phyloP scores from a whole-genome alignment of 2,888 invertebrate species.

The Acrocyrtus sp. region DNA sequence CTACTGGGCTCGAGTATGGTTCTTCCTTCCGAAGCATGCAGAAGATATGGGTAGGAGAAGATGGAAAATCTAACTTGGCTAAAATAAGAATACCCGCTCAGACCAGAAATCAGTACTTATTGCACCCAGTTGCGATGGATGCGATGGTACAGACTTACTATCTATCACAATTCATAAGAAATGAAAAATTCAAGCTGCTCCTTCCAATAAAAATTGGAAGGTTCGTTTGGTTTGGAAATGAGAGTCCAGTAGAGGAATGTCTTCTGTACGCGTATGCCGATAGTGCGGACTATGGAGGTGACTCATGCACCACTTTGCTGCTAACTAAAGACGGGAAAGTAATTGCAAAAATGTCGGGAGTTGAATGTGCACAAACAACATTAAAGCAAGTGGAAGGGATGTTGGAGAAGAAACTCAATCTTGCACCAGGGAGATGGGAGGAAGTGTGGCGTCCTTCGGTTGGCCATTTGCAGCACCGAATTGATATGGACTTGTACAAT shows the following conservation, averaged over 20 bases:
- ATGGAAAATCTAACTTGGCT: neutral
- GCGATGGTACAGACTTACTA: conserved; percentile 29
- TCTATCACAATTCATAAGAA: too few relatives aligned
- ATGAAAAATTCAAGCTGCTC: too few relatives aligned
- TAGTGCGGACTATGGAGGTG: neutral
- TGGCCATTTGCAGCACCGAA: conserved; percentile 8
- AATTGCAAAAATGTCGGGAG: conserved; percentile 11
- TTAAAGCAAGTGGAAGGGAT: conserved; percentile 14
- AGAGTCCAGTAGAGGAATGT: too few relatives aligned
- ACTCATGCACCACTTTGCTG: neutral
- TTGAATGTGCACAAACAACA: conserved; percentile 27
- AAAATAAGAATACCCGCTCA: neutral
- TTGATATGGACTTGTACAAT: too few relatives aligned
- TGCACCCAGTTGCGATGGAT: conserved; percentile 37
- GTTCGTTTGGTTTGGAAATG: too few relatives aligned
- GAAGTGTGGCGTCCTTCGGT: conserved; percentile 23
- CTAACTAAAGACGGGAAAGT: neutral
- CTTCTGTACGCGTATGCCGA: too few relatives aligned
- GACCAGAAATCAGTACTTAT: conserved; percentile 11
- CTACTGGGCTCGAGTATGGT: conserved; percentile 26
- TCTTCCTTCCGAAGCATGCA: conserved; percentile 1
- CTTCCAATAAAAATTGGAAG: too few relatives aligned
- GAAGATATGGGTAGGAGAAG: conserved; percentile 17
- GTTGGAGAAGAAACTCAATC: conserved; percentile 9
- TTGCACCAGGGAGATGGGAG: conserved; percentile 19